These are phyloP conservation scores for Salvelinus sp. DNA, from an alignment of 2,113 vertebrate genomes.

Conservation along the genomic window DNA sequence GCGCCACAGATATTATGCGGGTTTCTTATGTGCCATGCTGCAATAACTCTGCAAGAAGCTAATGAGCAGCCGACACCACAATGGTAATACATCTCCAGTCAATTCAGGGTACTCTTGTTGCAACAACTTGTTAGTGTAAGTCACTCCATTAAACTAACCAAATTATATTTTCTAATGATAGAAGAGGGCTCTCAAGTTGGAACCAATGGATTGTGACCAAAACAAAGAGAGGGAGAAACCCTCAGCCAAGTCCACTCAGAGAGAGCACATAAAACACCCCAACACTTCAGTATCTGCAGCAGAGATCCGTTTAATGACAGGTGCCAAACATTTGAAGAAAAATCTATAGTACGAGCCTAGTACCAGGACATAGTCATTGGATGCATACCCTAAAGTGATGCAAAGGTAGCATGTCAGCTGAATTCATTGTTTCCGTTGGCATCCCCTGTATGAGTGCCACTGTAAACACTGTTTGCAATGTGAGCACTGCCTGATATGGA, in stretches of 20 bases:
- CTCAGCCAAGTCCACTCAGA: constrained; percentile 35
- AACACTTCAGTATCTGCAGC: constrained; percentile 11
- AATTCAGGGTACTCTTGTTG: constrained; percentile 70
- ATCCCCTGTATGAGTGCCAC: constrained; percentile 26
- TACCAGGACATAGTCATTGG: not conserved
- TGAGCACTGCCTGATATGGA: constrained; percentile 47
- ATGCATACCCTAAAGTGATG: constrained; percentile 30
- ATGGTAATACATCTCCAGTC: constrained; percentile 65
- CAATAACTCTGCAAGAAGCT: constrained; percentile 70
- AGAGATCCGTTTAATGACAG: not conserved
- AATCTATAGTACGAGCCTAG: not conserved
- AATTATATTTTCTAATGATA: constrained; percentile 66
- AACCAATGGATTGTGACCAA: constrained; percentile 58
- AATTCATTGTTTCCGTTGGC: constrained; percentile 51
- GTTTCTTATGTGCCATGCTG: constrained; percentile 62
- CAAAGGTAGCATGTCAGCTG: constrained; percentile 26
- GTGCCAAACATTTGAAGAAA: not conserved
- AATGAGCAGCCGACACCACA: constrained; percentile 68
- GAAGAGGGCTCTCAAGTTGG: constrained; percentile 43
- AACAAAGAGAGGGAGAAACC: constrained; percentile 47
- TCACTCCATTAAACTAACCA: constrained; percentile 73
- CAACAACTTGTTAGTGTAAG: constrained; percentile 72
- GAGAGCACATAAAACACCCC: not conserved
- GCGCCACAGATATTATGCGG: constrained; percentile 63
- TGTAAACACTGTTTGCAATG: constrained; percentile 45